Base-by-base conservation (phyloP, 2,888 invertebrate species). In the Hemistola chrysoprasaria region DNA sequence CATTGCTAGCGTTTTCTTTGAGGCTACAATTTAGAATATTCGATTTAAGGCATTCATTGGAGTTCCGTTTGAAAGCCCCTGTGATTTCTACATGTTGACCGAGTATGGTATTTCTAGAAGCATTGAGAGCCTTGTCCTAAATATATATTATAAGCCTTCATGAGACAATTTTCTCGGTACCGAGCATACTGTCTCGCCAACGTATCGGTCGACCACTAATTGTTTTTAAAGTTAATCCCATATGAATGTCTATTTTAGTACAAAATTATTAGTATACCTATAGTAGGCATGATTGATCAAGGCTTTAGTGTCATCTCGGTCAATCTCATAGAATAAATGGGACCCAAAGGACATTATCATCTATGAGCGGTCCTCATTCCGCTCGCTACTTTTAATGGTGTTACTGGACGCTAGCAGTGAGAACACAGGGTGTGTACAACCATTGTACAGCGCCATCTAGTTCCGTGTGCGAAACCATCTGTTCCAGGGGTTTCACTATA, bases 1-100 rank as follows among this genome's bases (percentile, higher is more conserved):
- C 68, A 70, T 52, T 62, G 65, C 68, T 68, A 73, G 59, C 52
- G 45, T 49, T 20, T 29, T 34, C 20, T 36, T n/a, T 46, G 47
- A 35, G 30, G 39, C 22, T 39, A 29, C 11, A 34, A 22, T 41
- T 42, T 55, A 53, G 37, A 43, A 49, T 47, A 48, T 32, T 22
- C 27, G 16, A 30, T 9, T 5, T 34, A 50, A 31, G 39, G 35
- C 50, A 44, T 42, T 31, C 1, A 27, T 23, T 35, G 38, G 11
- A 31, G 26, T 36, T 36, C 27, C 23, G 16, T 11, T 7, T 30
- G 16, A 3, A 4, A 16, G 16, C 16, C 16, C 16, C n/a, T n/a
- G n/a, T n/a, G n/a, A n/a, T 16, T 9, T 26, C n/a, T 25, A 38
- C 8, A 25, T 25, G 25, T 25, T 4, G 9, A 25, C 9, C 25